Percentiles rank a stretch among this genome's conserved stretches.
Evolutionary conservation across 35 echinoderm and acorn worm genomes (phyloP).

Genomic region (Holothuria glaberrima): DNA sequence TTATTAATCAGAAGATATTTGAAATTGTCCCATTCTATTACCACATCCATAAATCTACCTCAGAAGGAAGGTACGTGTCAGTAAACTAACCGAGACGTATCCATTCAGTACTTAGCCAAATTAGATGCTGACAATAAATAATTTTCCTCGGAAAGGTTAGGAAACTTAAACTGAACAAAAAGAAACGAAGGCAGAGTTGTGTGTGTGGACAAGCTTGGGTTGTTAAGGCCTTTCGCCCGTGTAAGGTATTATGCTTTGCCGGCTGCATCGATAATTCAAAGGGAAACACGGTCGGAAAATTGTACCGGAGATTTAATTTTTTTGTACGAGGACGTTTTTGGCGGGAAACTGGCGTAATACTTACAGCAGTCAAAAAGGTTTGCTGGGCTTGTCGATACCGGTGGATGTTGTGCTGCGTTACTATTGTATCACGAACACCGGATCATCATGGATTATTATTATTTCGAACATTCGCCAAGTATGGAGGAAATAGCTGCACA

Average conservation of each 20-base stretch:
- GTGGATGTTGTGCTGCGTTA: background rate
- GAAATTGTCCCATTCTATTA: background rate
- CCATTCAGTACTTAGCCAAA: constrained; percentile 46
- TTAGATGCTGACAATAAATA: constrained; percentile 38
- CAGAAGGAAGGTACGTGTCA: background rate
- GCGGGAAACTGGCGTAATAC: background rate
- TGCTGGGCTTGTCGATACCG: background rate
- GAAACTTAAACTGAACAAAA: background rate
- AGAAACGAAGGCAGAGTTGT: background rate
- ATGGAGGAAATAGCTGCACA: constrained; percentile 84
- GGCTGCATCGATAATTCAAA: too few relatives aligned
- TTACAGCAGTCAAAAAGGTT: background rate
- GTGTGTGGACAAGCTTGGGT: background rate
- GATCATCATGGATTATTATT: constrained; percentile 66
- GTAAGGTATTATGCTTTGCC: background rate
- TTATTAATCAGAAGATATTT: background rate
- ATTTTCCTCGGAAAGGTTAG: background rate
- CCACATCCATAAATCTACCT: background rate
- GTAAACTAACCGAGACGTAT: background rate
- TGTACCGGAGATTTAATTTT: background rate
- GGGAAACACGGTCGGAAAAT: background rate
- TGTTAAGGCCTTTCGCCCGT: background rate
- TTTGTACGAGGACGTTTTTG: background rate
- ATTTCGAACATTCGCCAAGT: constrained; percentile 89
- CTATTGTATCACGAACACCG: background rate